A percentile compares a stretch with the other conserved stretches of the same genome.
Conservation (phyloP, 2,113 vertebrate genomes). For the Onychostruthus taczanowskii region DNA sequence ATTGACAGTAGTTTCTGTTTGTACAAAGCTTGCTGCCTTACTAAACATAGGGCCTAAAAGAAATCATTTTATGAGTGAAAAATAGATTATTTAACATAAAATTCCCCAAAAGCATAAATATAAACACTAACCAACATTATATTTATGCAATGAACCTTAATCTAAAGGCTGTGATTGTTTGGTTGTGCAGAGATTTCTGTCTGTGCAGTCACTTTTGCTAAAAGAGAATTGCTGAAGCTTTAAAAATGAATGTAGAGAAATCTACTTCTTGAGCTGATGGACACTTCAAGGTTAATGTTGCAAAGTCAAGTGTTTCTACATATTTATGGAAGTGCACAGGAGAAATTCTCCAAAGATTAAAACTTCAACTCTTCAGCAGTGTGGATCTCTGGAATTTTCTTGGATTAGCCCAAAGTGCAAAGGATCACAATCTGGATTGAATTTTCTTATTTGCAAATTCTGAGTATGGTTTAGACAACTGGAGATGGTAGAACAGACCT, state of each 20-base stretch:
- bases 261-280: background rate
- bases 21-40: background rate
- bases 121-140: background rate
- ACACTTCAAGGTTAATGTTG: background rate
- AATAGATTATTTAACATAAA: background rate
- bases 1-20: background rate
- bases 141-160: background rate
- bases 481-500: background rate
- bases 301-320: background rate
- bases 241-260: background rate
- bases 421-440: background rate
- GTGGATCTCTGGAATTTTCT: background rate
- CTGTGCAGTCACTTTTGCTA: background rate
- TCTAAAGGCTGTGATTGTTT: background rate
- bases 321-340: background rate
- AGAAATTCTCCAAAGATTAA: background rate
- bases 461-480: background rate
- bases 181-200: background rate
- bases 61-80: background rate
- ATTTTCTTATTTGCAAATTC: conserved; percentile 3
- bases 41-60: background rate
- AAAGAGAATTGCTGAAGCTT: background rate
- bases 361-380: background rate
- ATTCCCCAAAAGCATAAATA: background rate
- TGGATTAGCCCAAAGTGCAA: background rate